phyloP scores from a whole-genome alignment of 2,113 vertebrate species.

The Oreocharis arfaki region DNA sequence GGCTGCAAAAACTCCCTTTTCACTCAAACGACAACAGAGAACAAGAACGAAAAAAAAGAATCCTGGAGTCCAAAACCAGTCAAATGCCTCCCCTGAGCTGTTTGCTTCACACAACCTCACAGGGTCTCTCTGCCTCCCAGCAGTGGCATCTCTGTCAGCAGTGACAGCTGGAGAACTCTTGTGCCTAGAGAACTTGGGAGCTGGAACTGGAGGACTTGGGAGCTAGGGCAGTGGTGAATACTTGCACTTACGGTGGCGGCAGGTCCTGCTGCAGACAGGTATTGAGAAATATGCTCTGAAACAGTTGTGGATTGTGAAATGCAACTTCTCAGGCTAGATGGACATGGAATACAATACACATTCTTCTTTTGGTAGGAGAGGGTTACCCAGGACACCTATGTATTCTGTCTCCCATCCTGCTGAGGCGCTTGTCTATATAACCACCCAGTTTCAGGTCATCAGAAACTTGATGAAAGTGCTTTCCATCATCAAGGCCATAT shows the following conservation, averaged over 20 bases:
- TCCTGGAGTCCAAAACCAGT: background rate
- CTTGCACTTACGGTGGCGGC: background rate
- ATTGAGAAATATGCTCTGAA: background rate
- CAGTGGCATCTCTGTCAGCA: background rate
- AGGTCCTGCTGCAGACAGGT: background rate
- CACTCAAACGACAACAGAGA: background rate
- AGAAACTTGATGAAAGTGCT: background rate
- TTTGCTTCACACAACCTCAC: background rate
- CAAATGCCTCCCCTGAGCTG: background rate
- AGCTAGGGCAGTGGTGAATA: background rate
- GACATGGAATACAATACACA: no score
- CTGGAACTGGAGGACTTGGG: background rate
- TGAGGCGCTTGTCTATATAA: background rate
- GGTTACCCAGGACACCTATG: background rate
- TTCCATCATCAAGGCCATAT: background rate
- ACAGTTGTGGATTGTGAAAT: background rate
- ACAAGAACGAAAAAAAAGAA: background rate
- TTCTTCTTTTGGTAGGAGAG: no score
- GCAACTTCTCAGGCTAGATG: background rate
- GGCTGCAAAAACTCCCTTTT: background rate
- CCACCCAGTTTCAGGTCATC: background rate
- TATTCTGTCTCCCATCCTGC: fast-evolving
- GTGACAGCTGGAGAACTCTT: background rate
- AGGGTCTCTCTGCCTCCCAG: no score
- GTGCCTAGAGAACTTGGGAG: background rate